Base-by-base conservation (phyloP, 2,113 vertebrate species). In the Clinocottus analis region DNA sequence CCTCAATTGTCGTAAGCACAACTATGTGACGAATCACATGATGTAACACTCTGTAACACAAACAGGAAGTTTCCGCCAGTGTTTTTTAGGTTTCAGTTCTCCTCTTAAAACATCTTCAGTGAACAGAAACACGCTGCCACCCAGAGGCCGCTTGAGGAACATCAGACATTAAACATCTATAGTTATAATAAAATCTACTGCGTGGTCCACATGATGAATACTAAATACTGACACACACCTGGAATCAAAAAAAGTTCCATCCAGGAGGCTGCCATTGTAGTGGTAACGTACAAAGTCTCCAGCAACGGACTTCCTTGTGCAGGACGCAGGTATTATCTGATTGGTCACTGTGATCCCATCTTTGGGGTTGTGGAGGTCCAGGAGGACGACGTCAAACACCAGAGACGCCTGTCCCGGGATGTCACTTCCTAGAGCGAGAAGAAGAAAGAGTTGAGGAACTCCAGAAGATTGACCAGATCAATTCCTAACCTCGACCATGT, bases 341-440 rank as follows among this genome's bases (percentile, higher is more conserved):
- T 96, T 95, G 83, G 96, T 96, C 21, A 99, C 84, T 33, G 88
- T 43, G 77, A 99, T 94, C 19, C 96, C 91, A 5, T 99, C 98
- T 88, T 96, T 98, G 68, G 98, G 97, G 87, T 99, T 99, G 89
- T 99, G 98, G 41, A 99, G 96, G 85, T 99, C 98, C 78, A 99
- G 69, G 9, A 99, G 92, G 0, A 95, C 90, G 11, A 99, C 97
- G n/a, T 99, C 97, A 72, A 99, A 99, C 29, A 99, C 96, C 27
- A 99, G 94, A 16, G 97, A 97, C 2, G 98, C 98, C 92, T 99
- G 97, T 14, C 95, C 95, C 13, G 98, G 98, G 75, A 99, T 98
- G 78, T 99, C 98, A 74, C 97, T 99, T 51, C 97, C 98, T 99
- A 61, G 3, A 21, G 47, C 43, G 17, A 79, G 45, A 45, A 65